These are phyloP conservation scores for Euura lappo DNA, from an alignment of 1,140 invertebrate species.

Conservation along the genomic window DNA sequence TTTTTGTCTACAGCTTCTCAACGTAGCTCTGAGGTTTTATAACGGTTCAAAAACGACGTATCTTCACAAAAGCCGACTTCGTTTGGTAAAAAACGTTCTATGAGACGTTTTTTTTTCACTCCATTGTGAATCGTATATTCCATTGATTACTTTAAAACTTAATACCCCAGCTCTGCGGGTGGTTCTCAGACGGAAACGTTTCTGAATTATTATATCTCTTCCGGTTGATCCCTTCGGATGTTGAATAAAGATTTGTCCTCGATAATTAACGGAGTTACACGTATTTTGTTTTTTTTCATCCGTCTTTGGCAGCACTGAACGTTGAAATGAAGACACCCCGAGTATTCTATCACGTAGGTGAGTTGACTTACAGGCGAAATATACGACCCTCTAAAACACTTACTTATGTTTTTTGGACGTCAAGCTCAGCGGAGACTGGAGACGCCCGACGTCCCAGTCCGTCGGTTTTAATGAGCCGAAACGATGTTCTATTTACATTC, in stretches of 20 bases:
- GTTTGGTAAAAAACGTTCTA: not conserved
- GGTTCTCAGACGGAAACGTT: too few relatives aligned
- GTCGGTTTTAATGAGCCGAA: constrained; percentile 31
- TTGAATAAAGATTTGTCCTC: not conserved
- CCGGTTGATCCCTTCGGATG: not conserved
- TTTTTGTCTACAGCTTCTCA: not conserved
- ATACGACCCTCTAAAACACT: constrained; percentile 25
- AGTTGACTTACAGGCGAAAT: constrained; percentile 12
- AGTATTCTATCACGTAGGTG: not conserved
- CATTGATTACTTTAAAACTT: not conserved
- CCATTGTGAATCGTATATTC: not conserved
- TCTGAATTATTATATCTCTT: not conserved
- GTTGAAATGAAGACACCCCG: constrained; percentile 2
- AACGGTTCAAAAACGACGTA: not conserved
- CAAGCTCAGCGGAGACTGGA: not conserved
- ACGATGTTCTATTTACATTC: constrained; percentile 26
- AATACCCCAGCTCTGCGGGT: not conserved
- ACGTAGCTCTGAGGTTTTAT: not conserved
- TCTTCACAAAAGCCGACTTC: not conserved
- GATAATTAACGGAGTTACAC: constrained; percentile 1
- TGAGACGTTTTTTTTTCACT: too few relatives aligned
- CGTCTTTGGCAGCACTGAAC: not conserved
- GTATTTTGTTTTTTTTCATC: not conserved
- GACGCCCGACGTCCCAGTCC: constrained; percentile 17
- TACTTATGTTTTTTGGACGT: constrained; percentile 11